Evolutionary conservation across 2,113 vertebrate genomes (phyloP).

Genomic region (Glaucomys volans): DNA sequence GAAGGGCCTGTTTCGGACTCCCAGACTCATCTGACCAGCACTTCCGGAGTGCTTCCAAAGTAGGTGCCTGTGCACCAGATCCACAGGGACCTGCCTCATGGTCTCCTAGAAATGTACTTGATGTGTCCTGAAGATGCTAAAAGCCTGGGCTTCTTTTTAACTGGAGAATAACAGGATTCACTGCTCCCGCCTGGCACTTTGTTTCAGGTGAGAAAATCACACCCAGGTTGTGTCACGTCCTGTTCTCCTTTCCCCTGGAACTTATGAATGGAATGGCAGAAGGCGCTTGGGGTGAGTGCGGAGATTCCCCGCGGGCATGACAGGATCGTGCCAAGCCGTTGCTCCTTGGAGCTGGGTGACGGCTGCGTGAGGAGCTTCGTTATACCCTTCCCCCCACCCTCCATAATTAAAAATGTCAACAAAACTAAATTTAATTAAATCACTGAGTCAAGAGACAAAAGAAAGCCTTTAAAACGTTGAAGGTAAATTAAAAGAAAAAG

Average conservation of each 20-base stretch:
- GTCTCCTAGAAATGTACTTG: rapidly evolving
- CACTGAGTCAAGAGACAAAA: not conserved
- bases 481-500: not conserved
- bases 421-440: not conserved
- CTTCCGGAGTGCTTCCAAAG: rapidly evolving
- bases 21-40: rapidly evolving
- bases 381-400: not conserved
- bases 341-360: not conserved
- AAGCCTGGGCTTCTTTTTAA: not conserved
- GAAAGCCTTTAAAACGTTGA: not conserved
- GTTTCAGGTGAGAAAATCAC: not conserved
- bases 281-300: rapidly evolving
- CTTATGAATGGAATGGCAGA: not conserved
- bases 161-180: not conserved
- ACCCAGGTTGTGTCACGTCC: rapidly evolving
- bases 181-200: rapidly evolving
- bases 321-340: no score
- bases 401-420: not conserved
- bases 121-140: rapidly evolving
- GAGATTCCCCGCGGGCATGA: not conserved
- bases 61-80: not conserved
- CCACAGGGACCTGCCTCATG: rapidly evolving
- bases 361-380: rapidly evolving
- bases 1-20: rapidly evolving
- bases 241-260: not conserved